Evolutionary conservation across 2,797 vertebrate genomes (phyloP).

Genomic region (Pangasius larnaudii): DNA sequence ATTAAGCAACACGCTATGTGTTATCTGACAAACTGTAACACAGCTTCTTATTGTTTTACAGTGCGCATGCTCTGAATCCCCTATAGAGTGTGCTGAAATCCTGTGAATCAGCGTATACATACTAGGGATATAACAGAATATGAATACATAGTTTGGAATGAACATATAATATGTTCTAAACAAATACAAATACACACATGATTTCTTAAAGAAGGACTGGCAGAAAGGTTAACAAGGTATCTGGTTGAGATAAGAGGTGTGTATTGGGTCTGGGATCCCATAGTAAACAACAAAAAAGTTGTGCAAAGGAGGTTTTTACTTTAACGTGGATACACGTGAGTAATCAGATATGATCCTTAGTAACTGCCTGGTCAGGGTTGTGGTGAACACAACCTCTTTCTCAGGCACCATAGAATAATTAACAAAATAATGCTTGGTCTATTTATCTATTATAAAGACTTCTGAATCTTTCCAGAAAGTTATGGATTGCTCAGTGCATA

Average conservation of each 20-base stretch:
- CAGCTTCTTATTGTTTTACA: neutral
- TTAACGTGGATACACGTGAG: neutral
- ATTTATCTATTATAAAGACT: neutral
- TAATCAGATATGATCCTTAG: neutral
- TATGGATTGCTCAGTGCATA: constrained; percentile 3
- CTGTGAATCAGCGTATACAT: neutral
- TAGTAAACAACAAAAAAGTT: neutral
- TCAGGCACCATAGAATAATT: neutral
- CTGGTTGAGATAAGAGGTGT: neutral
- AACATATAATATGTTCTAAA: neutral
- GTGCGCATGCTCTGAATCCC: neutral
- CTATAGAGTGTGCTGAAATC: neutral
- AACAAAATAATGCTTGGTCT: neutral
- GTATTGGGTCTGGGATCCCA: neutral
- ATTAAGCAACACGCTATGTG: constrained; percentile 24
- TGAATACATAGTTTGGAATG: neutral
- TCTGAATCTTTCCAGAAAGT: neutral
- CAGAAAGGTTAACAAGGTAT: neutral
- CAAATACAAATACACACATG: neutral
- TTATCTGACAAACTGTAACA: neutral
- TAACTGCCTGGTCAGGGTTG: neutral
- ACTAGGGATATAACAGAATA: neutral
- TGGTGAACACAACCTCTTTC: neutral
- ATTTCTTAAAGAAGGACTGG: neutral
- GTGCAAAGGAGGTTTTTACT: neutral